Conservation (phyloP, 2,113 vertebrate species). For the Thunnus maccoyii region DNA sequence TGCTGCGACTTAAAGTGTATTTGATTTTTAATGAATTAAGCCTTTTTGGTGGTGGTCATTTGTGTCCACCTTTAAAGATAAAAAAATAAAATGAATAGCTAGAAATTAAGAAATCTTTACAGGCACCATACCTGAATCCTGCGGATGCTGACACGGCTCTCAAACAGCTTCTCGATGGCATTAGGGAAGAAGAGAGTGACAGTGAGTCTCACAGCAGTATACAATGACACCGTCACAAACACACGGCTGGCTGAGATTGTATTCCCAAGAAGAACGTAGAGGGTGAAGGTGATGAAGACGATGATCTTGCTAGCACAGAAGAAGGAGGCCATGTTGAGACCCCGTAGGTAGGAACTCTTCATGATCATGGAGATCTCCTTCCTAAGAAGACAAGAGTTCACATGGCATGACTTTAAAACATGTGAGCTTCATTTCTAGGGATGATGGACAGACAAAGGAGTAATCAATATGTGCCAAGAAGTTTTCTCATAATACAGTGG, state of each 20-base stretch:
- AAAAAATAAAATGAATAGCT: no score
- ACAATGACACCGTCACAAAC: constrained; percentile 92
- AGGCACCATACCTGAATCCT: constrained; percentile 90
- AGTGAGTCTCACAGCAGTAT: constrained; percentile 89
- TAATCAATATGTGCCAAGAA: no score
- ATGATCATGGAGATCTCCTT: constrained; percentile 93
- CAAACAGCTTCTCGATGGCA: constrained; percentile 91
- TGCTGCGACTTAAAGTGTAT: no score
- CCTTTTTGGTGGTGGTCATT: no score
- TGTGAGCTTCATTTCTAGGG: no score
- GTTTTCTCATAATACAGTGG: no score
- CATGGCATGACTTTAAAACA: no score
- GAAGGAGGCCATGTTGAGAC: constrained; percentile 95
- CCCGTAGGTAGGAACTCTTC: constrained; percentile 94
- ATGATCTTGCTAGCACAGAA: constrained; percentile 95
- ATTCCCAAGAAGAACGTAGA: constrained; percentile 91
- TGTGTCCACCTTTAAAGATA: no score
- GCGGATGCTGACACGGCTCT: constrained; percentile 89
- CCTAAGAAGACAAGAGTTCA: constrained; percentile 73
- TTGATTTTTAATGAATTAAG: no score
- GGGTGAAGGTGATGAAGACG: constrained; percentile 92
- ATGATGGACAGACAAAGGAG: no score
- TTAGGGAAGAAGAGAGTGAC: constrained; percentile 95
- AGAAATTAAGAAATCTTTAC: no score
- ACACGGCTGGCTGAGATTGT: constrained; percentile 90